Percentiles rank a stretch among this genome's conserved stretches.
phyloP scores from a whole-genome alignment of 2,888 invertebrate species.

The Tenthredo distinguenda region DNA sequence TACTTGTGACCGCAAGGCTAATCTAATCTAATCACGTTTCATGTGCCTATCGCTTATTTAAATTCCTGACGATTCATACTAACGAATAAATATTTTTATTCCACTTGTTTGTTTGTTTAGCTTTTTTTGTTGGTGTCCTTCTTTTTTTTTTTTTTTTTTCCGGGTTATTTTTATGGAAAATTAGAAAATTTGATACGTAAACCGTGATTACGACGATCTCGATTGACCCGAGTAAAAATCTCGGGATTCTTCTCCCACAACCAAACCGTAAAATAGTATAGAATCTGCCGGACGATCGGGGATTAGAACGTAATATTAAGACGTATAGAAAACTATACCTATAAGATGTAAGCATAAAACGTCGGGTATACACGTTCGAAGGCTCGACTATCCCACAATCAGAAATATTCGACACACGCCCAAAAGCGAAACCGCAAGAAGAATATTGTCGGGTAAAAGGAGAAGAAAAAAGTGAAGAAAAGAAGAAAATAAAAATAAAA shows the following conservation, averaged over 20 bases:
- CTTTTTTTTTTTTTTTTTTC: background rate
- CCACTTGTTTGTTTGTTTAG: background rate
- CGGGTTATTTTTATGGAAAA: background rate
- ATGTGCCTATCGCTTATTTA: conserved; percentile 23
- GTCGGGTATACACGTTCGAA: background rate
- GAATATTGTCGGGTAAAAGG: conserved; percentile 52
- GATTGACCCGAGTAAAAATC: conserved; percentile 26
- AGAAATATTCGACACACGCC: conserved; percentile 49
- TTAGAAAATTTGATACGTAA: background rate
- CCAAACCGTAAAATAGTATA: conserved; percentile 18
- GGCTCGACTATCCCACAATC: conserved; percentile 45
- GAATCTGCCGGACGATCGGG: conserved; percentile 33
- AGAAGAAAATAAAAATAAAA: conserved; percentile 54
- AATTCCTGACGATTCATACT: conserved; percentile 31
- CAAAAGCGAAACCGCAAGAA: conserved; percentile 54
- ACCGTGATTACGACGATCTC: background rate
- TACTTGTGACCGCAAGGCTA: conserved; percentile 42
- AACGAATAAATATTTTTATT: background rate
- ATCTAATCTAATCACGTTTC: conserved; percentile 49
- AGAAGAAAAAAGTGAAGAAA: conserved; percentile 58
- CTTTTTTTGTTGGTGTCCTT: background rate
- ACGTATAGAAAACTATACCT: conserved; percentile 29
- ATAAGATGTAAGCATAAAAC: conserved; percentile 10
- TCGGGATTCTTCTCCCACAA: conserved; percentile 31
- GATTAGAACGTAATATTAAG: conserved; percentile 40